Base-by-base conservation (phyloP, 2,888 invertebrate genomes). In the Nasonia oneida region DNA sequence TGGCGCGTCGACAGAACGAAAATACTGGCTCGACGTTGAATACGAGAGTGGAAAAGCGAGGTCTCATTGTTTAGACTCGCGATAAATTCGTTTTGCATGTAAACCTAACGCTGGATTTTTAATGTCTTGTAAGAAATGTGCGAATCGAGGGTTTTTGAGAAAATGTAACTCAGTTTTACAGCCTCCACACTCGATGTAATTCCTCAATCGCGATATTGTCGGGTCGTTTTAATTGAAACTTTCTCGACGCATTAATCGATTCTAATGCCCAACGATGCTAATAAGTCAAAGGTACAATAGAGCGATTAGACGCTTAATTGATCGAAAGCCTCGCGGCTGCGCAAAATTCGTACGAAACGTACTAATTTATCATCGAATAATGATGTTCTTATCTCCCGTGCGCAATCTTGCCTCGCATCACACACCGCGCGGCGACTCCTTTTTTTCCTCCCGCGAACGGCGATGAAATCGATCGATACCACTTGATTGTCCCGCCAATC, bases 401-500 rank as follows among this genome's bases (percentile, higher is more conserved):
- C 37, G 64, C 81, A 83, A 84, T 81, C 77, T 61, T 42, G n/a
- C 71, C 81, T 77, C 81, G 47, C 85, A 29, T 15, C 76, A 29
- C 39, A 37, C 37, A 37, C 37, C 3, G 37, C 39, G 37, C 42
- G 37, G 42, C 39, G 61, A 23, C 57, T 61, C 6, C 18, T 42
- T 76, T 64, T 37, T 76, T 33, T 81, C 33, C 57, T 23, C 37
- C 33, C 42, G 73, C 37, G 1, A 8, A 75, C 57, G 12, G 53
- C 78, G 82, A 87, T 87, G 53, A 80, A 85, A 82, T 82, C 71
- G 64, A 81, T 85, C 74, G 85, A 87, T 85, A 87, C 57, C 23
- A 81, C 71, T 87, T 87, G 85, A 87, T 87, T 87, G 85, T 87
- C 81, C 84, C 83, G 83, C 85, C 83, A 83, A 87, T 85, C 85